Base-by-base conservation (phyloP, 2,888 invertebrate species). In the Ophonus ardosiacus region DNA sequence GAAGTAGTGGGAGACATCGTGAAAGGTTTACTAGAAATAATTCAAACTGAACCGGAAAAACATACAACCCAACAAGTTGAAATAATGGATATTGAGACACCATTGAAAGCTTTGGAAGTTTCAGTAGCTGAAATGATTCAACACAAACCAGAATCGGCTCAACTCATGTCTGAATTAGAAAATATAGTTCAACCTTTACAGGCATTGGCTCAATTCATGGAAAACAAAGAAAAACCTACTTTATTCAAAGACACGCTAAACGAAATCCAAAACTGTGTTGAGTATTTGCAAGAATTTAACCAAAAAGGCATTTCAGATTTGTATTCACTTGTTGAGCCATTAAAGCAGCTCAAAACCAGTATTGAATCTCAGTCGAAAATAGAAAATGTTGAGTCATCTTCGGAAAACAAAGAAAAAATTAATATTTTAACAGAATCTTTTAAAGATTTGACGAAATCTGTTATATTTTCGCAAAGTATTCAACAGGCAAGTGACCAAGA, bases 381-480 rank as follows among this genome's bases (percentile, higher is more conserved):
- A 71, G 83, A 59, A 76, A 56, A 6, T 61, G 7, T 18, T 0
- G 78, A 84, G 43, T 17, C 78, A n/a, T 43, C 61, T 8, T 10
- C 43, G n/a, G 84, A 84, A 15, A 63, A 84, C 43, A 31, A 51
- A 51, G 63, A 61, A 24, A 76, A 84, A 38, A 51, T 84, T 17
- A 65, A 24, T 61, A 84, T 84, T 56, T 51, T 84, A 17, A 63
- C 78, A 7, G 84, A 84, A 84, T 84, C 84, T 13, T 40, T 84
- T 17, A 84, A 84, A 61, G 84, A 84, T 84, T 56, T 84, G 7
- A 84, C 84, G 0, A 84, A 84, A 78, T 84, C 84, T 24, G 84
- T 84, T 43, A 84, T 84, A 78, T 84, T 84, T 78, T 18, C 65
- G 5, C 84, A 78, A 43, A 63, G 65, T 0, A 65, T 84, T 5